Conservation (phyloP, 2,888 invertebrate genomes). For the Agrypnus murinus region DNA sequence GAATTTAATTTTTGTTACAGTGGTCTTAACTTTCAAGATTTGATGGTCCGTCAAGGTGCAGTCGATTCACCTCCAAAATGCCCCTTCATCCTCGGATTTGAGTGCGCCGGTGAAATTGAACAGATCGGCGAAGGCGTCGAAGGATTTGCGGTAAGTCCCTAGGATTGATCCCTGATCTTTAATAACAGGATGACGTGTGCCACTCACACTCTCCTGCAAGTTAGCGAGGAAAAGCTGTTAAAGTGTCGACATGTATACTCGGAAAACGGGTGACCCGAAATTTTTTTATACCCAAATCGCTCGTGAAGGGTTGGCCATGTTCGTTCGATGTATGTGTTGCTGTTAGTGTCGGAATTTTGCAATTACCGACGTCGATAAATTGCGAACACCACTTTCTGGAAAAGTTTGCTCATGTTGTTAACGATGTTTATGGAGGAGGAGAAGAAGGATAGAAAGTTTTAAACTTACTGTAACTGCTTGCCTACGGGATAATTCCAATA, state of each 20-base stretch:
- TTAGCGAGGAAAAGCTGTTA: conserved; percentile 20
- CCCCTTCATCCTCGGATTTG: conserved; percentile 91
- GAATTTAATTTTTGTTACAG: conserved; percentile 75
- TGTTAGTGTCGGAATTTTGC: conserved; percentile 6
- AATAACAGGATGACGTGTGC: conserved; percentile 26
- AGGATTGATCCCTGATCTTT: conserved; percentile 21
- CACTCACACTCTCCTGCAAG: conserved; percentile 28
- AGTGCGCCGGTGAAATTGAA: conserved; percentile 89
- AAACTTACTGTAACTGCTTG: background rate
- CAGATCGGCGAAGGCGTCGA: conserved; percentile 86
- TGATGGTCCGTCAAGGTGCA: conserved; percentile 91
- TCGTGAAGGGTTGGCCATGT: conserved; percentile 7
- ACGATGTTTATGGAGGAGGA: conserved; percentile 3
- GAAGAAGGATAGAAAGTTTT: background rate
- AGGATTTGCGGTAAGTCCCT: conserved; percentile 80
- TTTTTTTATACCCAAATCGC: conserved; percentile 15
- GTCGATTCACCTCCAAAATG: conserved; percentile 92
- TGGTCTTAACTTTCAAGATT: conserved; percentile 91
- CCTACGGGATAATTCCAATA: background rate
- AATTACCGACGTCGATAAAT: conserved; percentile 20
- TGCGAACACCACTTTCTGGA: conserved; percentile 1
- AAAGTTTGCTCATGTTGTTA: background rate
- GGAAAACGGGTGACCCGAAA: background rate
- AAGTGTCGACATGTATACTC: conserved; percentile 17
- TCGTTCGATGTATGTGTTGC: background rate